A percentile compares a stretch with the other conserved stretches of the same genome.
Conservation (phyloP, 2,113 vertebrate genomes). For the Andinoacara biseriatus region DNA sequence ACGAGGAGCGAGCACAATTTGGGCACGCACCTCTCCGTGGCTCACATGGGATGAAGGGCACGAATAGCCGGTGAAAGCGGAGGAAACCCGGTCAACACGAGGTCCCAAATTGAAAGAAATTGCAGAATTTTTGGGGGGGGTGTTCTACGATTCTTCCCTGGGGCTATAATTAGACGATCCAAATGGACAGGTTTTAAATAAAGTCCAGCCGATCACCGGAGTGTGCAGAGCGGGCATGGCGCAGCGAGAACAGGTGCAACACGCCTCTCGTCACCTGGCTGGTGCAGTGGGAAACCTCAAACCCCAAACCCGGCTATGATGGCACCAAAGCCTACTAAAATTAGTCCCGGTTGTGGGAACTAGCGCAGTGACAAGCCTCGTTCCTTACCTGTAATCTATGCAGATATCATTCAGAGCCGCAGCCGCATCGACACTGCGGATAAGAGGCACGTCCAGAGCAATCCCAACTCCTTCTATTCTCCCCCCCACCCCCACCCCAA, state of each 20-base stretch:
- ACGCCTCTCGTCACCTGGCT: constrained; percentile 70
- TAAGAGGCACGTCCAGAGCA: constrained; percentile 76
- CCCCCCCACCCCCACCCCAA: constrained; percentile 14
- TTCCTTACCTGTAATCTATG: constrained; percentile 83
- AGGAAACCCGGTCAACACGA: constrained; percentile 1
- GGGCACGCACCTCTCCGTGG: constrained; percentile 16
- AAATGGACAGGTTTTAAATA: constrained; percentile 22
- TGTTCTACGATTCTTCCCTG: neutral
- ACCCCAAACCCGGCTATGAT: constrained; percentile 6
- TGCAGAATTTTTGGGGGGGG: neutral
- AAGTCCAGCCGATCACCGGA: constrained; percentile 36
- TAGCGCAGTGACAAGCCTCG: constrained; percentile 30
- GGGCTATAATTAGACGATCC: neutral
- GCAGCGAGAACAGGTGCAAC: constrained; percentile 74
- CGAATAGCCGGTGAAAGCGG: constrained; percentile 8
- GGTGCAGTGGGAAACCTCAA: constrained; percentile 52
- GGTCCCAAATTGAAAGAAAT: constrained; percentile 28
- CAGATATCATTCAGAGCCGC: constrained; percentile 81
- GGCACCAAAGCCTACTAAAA: neutral
- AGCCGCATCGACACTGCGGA: constrained; percentile 86
- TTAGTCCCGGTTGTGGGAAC: neutral
- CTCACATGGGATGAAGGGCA: constrained; percentile 44
- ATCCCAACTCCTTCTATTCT: constrained; percentile 76
- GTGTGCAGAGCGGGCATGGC: constrained; percentile 63
- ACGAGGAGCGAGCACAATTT: constrained; percentile 7